A percentile compares a stretch with the other conserved stretches of the same genome.
Conservation (phyloP, 2,888 invertebrate genomes). For the Rhagium mordax region DNA sequence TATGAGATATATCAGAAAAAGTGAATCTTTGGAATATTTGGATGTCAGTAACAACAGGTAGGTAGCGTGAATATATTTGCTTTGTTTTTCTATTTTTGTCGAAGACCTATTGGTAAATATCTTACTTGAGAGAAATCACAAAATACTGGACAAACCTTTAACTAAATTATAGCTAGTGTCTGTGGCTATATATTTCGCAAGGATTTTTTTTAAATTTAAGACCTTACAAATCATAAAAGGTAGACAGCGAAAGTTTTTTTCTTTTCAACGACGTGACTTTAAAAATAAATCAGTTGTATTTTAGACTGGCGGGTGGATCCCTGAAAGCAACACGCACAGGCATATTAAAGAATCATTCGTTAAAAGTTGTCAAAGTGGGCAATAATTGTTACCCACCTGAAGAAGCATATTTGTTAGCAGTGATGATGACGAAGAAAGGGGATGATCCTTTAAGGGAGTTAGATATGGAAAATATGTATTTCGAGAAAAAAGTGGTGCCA, state of each 20-base stretch:
- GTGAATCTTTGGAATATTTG: conserved; percentile 59
- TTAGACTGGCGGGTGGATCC: conserved; percentile 46
- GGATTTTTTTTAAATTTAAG: too few relatives aligned
- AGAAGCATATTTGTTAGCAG: conserved; percentile 69
- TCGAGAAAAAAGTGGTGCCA: conserved; percentile 68
- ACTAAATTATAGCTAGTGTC: too few relatives aligned
- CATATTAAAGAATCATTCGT: conserved; percentile 67
- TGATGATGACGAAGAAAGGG: conserved; percentile 62
- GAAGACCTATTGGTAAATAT: too few relatives aligned
- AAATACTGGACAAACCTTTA: too few relatives aligned
- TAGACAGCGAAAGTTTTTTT: too few relatives aligned
- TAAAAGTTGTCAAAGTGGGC: conserved; percentile 70
- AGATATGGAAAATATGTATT: conserved; percentile 72
- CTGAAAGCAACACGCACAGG: conserved; percentile 66
- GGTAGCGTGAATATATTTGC: too few relatives aligned
- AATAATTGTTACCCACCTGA: conserved; percentile 71
- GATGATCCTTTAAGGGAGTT: conserved; percentile 64
- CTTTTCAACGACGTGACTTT: too few relatives aligned
- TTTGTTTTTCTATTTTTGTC: too few relatives aligned
- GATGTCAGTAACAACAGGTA: conserved; percentile 68
- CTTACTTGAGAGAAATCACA: too few relatives aligned
- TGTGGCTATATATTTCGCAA: too few relatives aligned
- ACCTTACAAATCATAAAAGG: too few relatives aligned
- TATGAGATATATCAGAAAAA: conserved; percentile 56
- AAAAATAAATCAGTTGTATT: background rate